Percentiles rank a stretch among this genome's conserved stretches.
Conservation (phyloP, 1,140 invertebrate genomes). For the Brachionus asplanchnoidis region DNA sequence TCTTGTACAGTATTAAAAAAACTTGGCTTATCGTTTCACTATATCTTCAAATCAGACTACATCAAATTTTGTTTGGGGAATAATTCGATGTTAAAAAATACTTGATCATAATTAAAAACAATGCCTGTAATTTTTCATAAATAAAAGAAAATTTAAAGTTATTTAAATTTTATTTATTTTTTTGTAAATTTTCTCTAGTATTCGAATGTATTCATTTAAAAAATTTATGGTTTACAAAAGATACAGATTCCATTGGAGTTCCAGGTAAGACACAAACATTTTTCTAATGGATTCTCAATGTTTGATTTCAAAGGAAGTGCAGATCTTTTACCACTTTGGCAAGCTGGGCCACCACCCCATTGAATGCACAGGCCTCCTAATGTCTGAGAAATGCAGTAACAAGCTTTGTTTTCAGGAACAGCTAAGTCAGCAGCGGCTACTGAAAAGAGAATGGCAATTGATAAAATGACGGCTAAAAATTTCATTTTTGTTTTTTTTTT, state of each 20-base stretch:
- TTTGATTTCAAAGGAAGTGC: neutral
- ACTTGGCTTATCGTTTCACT: too few species aligned
- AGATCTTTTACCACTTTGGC: neutral
- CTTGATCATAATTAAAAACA: too few species aligned
- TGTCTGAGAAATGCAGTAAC: neutral
- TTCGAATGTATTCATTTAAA: too few species aligned
- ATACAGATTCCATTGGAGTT: constrained; percentile 24
- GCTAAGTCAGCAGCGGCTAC: neutral
- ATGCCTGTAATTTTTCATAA: too few species aligned
- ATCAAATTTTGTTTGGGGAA: too few species aligned
- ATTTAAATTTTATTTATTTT: too few species aligned
- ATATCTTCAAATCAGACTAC: too few species aligned
- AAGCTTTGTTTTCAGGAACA: neutral
- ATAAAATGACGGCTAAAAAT: constrained; percentile 6
- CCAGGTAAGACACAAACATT: constrained; percentile 1
- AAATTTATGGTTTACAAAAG: constrained; percentile 11
- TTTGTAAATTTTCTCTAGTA: too few species aligned
- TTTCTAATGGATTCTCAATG: constrained; percentile 15
- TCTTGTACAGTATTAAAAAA: too few species aligned
- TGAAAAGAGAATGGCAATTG: neutral
- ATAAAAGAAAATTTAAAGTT: too few species aligned
- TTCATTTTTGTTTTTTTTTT: constrained; percentile 1
- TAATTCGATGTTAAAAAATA: too few species aligned
- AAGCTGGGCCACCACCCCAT: constrained; percentile 8
- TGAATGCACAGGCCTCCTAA: constrained; percentile 11